These are phyloP conservation scores for Odontomyia ornata DNA, from an alignment of 2,888 invertebrate genomes.

Conservation along the genomic window DNA sequence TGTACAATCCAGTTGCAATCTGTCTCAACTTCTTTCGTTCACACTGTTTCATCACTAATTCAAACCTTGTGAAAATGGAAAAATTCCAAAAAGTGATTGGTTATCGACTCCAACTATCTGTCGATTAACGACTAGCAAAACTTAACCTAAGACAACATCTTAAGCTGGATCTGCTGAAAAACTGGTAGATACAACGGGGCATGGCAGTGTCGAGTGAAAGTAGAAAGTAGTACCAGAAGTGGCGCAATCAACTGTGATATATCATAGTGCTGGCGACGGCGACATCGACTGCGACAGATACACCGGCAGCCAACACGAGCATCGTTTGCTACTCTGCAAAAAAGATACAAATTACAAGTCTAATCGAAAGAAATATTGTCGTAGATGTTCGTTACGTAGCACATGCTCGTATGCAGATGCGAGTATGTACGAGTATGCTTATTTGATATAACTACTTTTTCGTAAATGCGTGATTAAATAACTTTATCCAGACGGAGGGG, in stretches of 20 bases:
- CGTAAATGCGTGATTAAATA: constrained; percentile 22
- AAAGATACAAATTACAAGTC: constrained; percentile 19
- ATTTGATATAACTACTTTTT: constrained; percentile 26
- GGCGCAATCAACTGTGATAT: constrained; percentile 21
- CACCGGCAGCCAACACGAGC: background rate
- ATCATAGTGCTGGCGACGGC: constrained; percentile 14
- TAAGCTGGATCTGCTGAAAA: background rate
- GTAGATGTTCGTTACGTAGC: constrained; percentile 2
- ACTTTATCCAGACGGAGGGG: background rate
- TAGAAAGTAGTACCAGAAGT: constrained; percentile 26
- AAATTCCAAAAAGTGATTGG: background rate
- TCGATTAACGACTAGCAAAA: constrained; percentile 6
- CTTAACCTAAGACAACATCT: constrained; percentile 37
- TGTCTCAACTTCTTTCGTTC: background rate
- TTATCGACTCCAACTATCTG: constrained; percentile 1
- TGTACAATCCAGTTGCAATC: no score
- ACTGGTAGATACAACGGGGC: constrained; percentile 15
- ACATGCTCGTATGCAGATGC: background rate
- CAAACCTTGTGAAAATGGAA: background rate
- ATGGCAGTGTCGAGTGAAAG: constrained; percentile 16
- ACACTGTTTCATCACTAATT: constrained; percentile 1
- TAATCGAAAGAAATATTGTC: background rate
- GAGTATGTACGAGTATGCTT: no score
- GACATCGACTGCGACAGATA: background rate
- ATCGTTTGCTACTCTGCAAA: background rate